A percentile compares a stretch with the other conserved stretches of the same genome.
These are phyloP conservation scores for Empis stercorea DNA, from an alignment of 2,888 invertebrate genomes.

Conservation along the genomic window DNA sequence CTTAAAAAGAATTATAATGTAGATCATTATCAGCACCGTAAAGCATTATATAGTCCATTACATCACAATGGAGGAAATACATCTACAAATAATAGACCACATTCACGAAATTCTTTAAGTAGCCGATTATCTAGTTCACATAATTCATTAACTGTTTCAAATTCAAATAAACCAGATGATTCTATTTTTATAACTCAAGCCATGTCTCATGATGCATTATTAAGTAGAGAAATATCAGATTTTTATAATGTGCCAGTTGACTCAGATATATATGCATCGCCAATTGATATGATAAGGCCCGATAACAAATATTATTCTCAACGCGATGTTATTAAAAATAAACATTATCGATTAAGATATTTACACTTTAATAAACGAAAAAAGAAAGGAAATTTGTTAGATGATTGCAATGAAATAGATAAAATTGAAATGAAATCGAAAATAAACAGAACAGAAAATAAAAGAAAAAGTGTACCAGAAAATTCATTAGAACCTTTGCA, in stretches of 20 bases:
- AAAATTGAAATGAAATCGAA: conserved; percentile 17
- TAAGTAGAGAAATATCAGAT: conserved; percentile 66
- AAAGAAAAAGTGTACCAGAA: conserved; percentile 56
- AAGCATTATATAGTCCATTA: conserved; percentile 32
- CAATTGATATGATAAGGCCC: conserved; percentile 65
- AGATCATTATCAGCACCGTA: conserved; percentile 23
- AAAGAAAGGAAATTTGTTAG: background rate
- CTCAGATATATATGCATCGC: conserved; percentile 77
- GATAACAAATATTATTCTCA: conserved; percentile 36
- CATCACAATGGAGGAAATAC: conserved; percentile 25
- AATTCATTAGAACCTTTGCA: conserved; percentile 62
- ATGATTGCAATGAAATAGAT: conserved; percentile 7
- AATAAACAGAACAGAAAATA: conserved; percentile 28
- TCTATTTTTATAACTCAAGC: conserved; percentile 80
- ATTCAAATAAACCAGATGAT: conserved; percentile 65
- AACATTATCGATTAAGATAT: background rate
- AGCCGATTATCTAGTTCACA: conserved; percentile 74
- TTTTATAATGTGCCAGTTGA: conserved; percentile 83
- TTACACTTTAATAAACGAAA: background rate
- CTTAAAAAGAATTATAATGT: conserved; percentile 21
- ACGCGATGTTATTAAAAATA: background rate
- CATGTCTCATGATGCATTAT: conserved; percentile 72
- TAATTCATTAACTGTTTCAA: conserved; percentile 59
- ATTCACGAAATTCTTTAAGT: conserved; percentile 62
- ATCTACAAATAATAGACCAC: conserved; percentile 46